A percentile compares a stretch with the other conserved stretches of the same genome.
These are phyloP conservation scores for Nineta flava DNA, from an alignment of 2,888 invertebrate species.

Conservation along the genomic window DNA sequence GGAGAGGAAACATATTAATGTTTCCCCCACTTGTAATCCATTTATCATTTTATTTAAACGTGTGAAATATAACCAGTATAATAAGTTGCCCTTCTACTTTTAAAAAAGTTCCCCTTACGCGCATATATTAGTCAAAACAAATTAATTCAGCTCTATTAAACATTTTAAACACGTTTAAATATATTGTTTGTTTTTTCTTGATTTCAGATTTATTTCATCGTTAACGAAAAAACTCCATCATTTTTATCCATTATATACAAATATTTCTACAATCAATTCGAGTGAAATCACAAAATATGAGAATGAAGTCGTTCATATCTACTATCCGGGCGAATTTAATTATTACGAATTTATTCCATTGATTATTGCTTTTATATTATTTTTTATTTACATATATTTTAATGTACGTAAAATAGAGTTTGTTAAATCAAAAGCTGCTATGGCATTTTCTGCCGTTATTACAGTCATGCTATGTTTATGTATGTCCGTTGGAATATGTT, in stretches of 20 bases:
- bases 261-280: conserved; percentile 14
- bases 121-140: too few relatives aligned
- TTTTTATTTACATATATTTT: conserved; percentile 89
- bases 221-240: conserved; percentile 50
- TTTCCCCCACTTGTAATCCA: too few relatives aligned
- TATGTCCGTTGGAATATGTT: conserved; percentile 83
- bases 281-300: conserved; percentile 12
- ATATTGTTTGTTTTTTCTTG: too few relatives aligned
- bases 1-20: too few relatives aligned
- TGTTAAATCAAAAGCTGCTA: conserved; percentile 68
- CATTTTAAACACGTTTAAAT: too few relatives aligned
- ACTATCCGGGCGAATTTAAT: conserved; percentile 81
- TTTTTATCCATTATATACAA: conserved; percentile 56
- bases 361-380: conserved; percentile 63
- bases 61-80: too few relatives aligned
- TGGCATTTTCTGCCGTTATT: conserved; percentile 80
- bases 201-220: conserved; percentile 54
- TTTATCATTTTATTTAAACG: too few relatives aligned
- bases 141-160: too few relatives aligned
- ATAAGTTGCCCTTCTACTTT: too few relatives aligned
- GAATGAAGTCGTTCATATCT: conserved; percentile 48
- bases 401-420: conserved; percentile 91
- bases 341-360: conserved; percentile 73
- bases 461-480: conserved; percentile 75
- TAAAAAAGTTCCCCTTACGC: too few relatives aligned